Base-by-base conservation (phyloP, 2,113 vertebrate genomes). In the Gymnocephalus cernua region DNA sequence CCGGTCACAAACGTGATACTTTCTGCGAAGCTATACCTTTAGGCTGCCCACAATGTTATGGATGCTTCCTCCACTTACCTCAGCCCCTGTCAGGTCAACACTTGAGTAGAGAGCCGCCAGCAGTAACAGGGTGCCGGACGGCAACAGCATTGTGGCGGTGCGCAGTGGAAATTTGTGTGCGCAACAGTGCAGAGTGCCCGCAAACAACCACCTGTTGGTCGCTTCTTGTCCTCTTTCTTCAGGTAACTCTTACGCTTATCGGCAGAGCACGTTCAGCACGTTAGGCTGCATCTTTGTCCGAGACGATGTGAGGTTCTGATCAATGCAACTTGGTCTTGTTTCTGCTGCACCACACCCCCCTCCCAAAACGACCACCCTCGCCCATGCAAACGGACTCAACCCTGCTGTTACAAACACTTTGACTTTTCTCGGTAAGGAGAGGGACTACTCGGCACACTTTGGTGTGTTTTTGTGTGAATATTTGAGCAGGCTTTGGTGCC, bases 231-330 rank as follows among this genome's bases (percentile, higher is more conserved):
- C 57, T 67, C 56, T 72, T 58, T 74, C 62, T 76, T 82, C 82
- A 16, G 66, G 21, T 70, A 61, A 80, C 54, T 73, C 18, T 21
- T n/a, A 6, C 10, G 35, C 1, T 90, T 89, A 93, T 88, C 58
- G 44, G 54, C 84, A 70, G 92, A 93, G 91, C 85, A 48, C 81
- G 25, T 75, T 62, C 90, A 61, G 72, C 80, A 87, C 88, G 90
- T 91, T 93, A 70, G 79, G 86, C 91, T 88, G 91, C 93, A 96
- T 95, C 92, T 95, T 95, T 91, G 91, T 93, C 88, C 88, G 79
- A 86, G 74, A 86, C 89, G 94, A 89, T 94, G 73, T 96, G 95
- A 93, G 80, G 62, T 69, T 91, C 69, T 79, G 86, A 80, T 90
- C 91, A 83, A 88, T 88, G 88, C 75, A 82, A 89, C 79, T 92